Base-by-base conservation (phyloP, 2,888 invertebrate genomes). In the Monopis laevigella region DNA sequence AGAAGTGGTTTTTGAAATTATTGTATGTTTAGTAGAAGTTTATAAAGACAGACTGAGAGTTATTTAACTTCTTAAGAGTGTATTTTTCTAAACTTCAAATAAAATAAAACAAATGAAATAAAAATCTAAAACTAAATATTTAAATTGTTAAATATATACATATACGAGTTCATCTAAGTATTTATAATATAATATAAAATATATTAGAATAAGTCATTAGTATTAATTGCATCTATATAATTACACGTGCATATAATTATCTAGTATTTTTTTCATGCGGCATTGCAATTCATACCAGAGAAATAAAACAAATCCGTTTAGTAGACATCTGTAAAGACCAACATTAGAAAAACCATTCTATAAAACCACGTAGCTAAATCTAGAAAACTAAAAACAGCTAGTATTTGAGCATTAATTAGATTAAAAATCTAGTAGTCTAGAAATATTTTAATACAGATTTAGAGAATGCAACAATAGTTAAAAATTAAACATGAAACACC, bases 191-290 rank as follows among this genome's bases (percentile, higher is more conserved):
- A n/a, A n/a, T n/a, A n/a, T n/a, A n/a, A n/a, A n/a, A n/a, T n/a
- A n/a, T n/a, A n/a, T n/a, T n/a, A n/a, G n/a, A n/a, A n/a, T n/a
- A n/a, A n/a, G n/a, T n/a, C n/a, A n/a, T n/a, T n/a, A n/a, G n/a
- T n/a, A 21, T 8, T 24, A 21, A 24, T 41, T 29, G 52, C 18
- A 44, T 46, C 47, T 46, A 55, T 41, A 54, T 58, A n/a, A n/a
- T n/a, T n/a, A n/a, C 52, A 54, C 75, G 75, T 78, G 75, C 77
- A 75, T 60, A 68, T 61, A 68, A 62, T 58, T 55, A 49, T 51
- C 55, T 39, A 27, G 19, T n/a, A 39, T 10, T 36, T 11, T 29
- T 12, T 14, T 32, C 39, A 78, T 78, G 77, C 77, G 61, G 62
- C 72, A 72, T 73, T 65, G 67, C 73, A 68, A 51, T 48, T 58